Conservation (phyloP, 1,140 invertebrate species). For the Muscidifurax raptorellus region DNA sequence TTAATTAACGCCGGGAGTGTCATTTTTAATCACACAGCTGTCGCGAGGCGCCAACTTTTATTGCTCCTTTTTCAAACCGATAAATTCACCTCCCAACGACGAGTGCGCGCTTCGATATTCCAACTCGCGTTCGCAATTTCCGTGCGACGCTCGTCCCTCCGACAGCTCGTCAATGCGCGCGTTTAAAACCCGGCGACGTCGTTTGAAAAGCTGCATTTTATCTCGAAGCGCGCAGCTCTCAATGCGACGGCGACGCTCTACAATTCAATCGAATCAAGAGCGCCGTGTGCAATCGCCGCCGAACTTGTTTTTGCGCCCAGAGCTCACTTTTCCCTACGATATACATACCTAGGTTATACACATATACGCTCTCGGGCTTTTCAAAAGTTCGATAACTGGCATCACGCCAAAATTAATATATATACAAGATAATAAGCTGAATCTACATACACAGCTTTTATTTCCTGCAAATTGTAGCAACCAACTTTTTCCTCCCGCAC, state of each 20-base stretch:
- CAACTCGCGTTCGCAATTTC: neutral
- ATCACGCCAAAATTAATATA: too few species aligned
- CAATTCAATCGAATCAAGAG: slow-evolving; percentile 6
- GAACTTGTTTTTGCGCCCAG: neutral
- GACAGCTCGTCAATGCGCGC: neutral
- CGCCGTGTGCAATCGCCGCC: neutral
- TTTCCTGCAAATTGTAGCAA: too few species aligned
- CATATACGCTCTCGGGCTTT: too few species aligned
- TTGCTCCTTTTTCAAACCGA: neutral
- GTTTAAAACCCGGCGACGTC: neutral
- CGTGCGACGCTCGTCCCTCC: neutral
- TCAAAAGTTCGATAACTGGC: too few species aligned
- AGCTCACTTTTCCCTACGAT: neutral
- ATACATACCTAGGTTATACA: too few species aligned
- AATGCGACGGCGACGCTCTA: neutral
- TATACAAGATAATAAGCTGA: too few species aligned
- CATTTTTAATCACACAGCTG: slow-evolving; percentile 19
- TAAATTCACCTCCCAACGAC: neutral
- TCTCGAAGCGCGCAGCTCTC: neutral
- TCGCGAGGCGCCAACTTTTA: neutral
- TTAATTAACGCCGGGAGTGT: slow-evolving; percentile 35
- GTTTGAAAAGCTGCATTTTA: neutral
- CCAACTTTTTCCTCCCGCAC: too few species aligned
- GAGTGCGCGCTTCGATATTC: neutral
- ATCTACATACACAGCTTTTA: too few species aligned